phyloP scores from a whole-genome alignment of 2,797 vertebrate species.

The Xiphorhynchus erythropygius region DNA sequence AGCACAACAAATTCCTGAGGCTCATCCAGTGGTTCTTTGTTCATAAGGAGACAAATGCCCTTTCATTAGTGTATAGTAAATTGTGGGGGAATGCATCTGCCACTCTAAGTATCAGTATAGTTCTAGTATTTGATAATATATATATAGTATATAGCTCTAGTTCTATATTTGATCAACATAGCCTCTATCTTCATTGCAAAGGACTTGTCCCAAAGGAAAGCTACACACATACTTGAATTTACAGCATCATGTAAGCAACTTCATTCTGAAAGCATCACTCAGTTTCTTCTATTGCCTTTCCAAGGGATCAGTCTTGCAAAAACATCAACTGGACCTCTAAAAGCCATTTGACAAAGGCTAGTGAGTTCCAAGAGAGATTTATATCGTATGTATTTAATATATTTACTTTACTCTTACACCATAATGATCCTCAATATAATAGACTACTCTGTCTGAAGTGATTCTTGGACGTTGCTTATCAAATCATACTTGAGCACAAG shows the following conservation, averaged over 20 bases:
- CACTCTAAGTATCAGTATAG: not conserved
- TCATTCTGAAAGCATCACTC: not conserved
- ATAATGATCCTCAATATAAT: not conserved
- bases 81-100: not conserved
- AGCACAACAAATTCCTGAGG: not conserved
- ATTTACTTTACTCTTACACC: not conserved
- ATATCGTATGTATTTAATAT: not conserved
- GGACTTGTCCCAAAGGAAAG: not conserved
- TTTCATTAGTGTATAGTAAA: not conserved
- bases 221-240: not conserved
- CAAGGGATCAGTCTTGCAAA: not conserved
- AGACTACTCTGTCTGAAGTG: not conserved
- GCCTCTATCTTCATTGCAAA: not conserved
- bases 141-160: not conserved
- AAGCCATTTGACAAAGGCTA: not conserved
- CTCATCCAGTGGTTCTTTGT: fast-evolving
- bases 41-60: not conserved
- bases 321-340: fast-evolving
- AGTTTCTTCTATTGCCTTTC: not conserved
- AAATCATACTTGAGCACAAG: not conserved
- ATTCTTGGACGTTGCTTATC: not conserved
- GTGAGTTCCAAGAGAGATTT: not conserved
- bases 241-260: not conserved
- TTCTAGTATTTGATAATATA: not conserved
- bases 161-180: not conserved